Percentiles rank a stretch among this genome's conserved stretches.
phyloP scores from a whole-genome alignment of 2,888 invertebrate genomes.

The Horisme vitalbata region DNA sequence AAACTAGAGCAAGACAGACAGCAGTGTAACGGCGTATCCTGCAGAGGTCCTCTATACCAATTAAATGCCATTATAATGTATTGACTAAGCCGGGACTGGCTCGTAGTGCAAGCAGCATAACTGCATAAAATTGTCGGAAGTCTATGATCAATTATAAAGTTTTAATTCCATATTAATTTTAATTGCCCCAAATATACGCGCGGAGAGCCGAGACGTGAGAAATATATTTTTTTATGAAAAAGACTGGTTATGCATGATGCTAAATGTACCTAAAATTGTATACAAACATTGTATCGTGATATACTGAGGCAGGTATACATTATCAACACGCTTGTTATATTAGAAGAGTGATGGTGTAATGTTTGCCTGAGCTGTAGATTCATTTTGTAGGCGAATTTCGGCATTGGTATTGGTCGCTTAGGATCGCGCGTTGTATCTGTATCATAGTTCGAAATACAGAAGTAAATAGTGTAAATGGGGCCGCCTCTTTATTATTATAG shows the following conservation, averaged over 20 bases:
- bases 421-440: constrained; percentile 16
- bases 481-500: constrained; percentile 74
- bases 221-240: constrained; percentile 29
- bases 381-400: constrained; percentile 16
- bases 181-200: constrained; percentile 34
- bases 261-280: constrained; percentile 35
- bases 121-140: background rate
- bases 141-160: constrained; percentile 17
- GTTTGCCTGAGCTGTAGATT: constrained; percentile 22
- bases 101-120: too few relatives aligned
- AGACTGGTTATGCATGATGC: constrained; percentile 33
- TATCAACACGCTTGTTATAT: constrained; percentile 15
- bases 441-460: constrained; percentile 20
- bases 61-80: too few relatives aligned
- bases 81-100: too few relatives aligned
- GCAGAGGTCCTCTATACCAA: too few relatives aligned
- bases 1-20: too few relatives aligned
- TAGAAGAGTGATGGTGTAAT: constrained; percentile 21
- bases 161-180: constrained; percentile 36
- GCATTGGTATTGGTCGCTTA: constrained; percentile 4
- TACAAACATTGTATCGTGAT: constrained; percentile 27
- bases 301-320: constrained; percentile 32
- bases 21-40: too few relatives aligned
- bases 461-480: constrained; percentile 69
- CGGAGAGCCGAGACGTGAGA: constrained; percentile 16